Percentiles rank a stretch among this genome's conserved stretches.
Evolutionary conservation across 2,888 invertebrate genomes (phyloP).

Genomic region (Rhagonycha lutea): DNA sequence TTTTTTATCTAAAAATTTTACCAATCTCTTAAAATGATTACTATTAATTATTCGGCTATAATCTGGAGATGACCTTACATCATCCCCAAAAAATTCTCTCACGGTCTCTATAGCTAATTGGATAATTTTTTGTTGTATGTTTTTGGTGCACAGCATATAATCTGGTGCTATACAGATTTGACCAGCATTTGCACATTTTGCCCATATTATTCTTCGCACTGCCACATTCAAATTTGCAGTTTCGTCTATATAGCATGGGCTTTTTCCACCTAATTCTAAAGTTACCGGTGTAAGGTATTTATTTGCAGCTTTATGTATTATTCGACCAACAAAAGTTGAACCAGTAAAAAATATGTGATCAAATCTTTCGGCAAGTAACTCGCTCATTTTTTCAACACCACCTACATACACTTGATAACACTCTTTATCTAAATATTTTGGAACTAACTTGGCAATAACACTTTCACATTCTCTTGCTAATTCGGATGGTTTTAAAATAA

Average conservation of each 20-base stretch:
- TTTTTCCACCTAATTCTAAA: slow-evolving; percentile 83
- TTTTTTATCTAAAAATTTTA: slow-evolving; percentile 69
- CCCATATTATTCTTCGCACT: slow-evolving; percentile 88
- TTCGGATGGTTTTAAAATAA: slow-evolving; percentile 92
- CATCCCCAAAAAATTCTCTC: slow-evolving; percentile 83
- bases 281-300: slow-evolving; percentile 92
- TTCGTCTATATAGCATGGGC: slow-evolving; percentile 89
- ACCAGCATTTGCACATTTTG: slow-evolving; percentile 89
- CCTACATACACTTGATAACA: slow-evolving; percentile 82
- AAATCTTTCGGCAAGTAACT: slow-evolving; percentile 83
- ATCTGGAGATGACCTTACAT: slow-evolving; percentile 79
- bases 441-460: slow-evolving; percentile 74
- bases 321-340: slow-evolving; percentile 81
- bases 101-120: slow-evolving; percentile 61
- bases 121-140: slow-evolving; percentile 68
- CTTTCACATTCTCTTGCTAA: slow-evolving; percentile 73
- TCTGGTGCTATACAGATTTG: slow-evolving; percentile 98
- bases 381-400: slow-evolving; percentile 83
- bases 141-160: slow-evolving; percentile 83
- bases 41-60: slow-evolving; percentile 80
- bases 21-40: slow-evolving; percentile 77
- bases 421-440: slow-evolving; percentile 91
- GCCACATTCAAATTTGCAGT: slow-evolving; percentile 77
- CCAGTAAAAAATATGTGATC: slow-evolving; percentile 98
- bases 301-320: slow-evolving; percentile 87